phyloP scores from a whole-genome alignment of 64 coral and sea anemone species.

The Stylophora pistillata region DNA sequence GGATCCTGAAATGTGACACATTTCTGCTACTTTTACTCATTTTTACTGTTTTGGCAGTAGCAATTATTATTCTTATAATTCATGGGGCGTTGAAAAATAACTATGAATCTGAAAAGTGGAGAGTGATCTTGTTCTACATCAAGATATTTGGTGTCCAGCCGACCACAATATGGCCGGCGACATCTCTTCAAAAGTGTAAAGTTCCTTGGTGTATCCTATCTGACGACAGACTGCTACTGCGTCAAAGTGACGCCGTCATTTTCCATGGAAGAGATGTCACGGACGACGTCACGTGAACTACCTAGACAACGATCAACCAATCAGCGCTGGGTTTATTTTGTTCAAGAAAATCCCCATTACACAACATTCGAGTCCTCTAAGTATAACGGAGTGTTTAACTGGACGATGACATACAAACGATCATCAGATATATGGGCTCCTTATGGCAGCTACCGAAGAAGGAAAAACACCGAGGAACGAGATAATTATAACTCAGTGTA shows the following conservation, averaged over 20 bases:
- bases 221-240: slow-evolving; percentile 5
- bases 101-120: neutral
- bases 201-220: slow-evolving; percentile 16
- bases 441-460: slow-evolving; percentile 28
- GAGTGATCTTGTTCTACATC: slow-evolving; percentile 45
- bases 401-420: slow-evolving; percentile 61
- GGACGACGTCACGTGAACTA: neutral
- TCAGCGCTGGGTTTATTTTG: slow-evolving; percentile 59
- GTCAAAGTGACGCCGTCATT: slow-evolving; percentile 37
- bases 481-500: neutral
- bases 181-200: slow-evolving; percentile 5
- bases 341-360: slow-evolving; percentile 38
- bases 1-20: neutral
- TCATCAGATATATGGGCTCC: slow-evolving; percentile 32
- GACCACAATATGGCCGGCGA: neutral
- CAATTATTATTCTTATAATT: neutral
- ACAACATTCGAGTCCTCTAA: neutral
- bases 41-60: neutral
- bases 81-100: neutral
- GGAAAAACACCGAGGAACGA: neutral
- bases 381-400: slow-evolving; percentile 65
- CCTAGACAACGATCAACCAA: slow-evolving; percentile 10
- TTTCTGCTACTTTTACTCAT: neutral
- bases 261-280: slow-evolving; percentile 53
- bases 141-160: slow-evolving; percentile 18